phyloP scores from a whole-genome alignment of 2,113 vertebrate species.

The Pelusios castaneus region DNA sequence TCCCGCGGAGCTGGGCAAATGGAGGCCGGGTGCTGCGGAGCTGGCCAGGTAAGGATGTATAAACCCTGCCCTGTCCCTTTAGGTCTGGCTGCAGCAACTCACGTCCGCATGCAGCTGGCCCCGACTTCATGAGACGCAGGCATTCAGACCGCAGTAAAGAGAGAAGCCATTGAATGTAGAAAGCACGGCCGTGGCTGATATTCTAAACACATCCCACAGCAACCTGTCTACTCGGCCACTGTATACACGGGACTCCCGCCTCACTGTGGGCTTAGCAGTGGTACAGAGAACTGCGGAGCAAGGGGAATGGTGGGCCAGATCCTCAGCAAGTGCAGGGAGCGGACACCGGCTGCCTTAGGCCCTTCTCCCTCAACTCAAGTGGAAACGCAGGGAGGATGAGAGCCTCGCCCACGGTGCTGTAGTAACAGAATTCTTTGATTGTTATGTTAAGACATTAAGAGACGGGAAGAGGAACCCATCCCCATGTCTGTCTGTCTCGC shows the following conservation, averaged over 20 bases:
- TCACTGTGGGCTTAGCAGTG: too few species aligned
- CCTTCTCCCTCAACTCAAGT: too few species aligned
- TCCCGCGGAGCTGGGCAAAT: accelerated
- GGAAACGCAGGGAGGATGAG: background rate
- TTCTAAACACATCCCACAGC: slow-evolving; percentile 59
- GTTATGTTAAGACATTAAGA: background rate
- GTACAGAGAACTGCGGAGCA: too few species aligned
- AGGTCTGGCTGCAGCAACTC: background rate
- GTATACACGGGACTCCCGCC: too few species aligned
- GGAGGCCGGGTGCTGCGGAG: accelerated
- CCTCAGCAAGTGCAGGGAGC: too few species aligned
- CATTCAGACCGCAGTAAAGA: background rate
- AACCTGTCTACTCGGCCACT: background rate
- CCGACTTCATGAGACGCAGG: too few species aligned
- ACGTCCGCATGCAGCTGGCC: background rate
- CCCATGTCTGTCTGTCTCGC: too few species aligned
- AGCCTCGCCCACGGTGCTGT: background rate
- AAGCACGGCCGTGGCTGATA: background rate
- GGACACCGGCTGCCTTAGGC: too few species aligned
- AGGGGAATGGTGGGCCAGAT: too few species aligned
- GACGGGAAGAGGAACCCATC: too few species aligned
- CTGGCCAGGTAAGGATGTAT: accelerated
- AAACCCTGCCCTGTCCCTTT: accelerated
- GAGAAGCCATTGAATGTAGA: background rate
- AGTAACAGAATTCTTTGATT: background rate